Base-by-base conservation (phyloP, 2,888 invertebrate genomes). In the Gerris lacustris region DNA sequence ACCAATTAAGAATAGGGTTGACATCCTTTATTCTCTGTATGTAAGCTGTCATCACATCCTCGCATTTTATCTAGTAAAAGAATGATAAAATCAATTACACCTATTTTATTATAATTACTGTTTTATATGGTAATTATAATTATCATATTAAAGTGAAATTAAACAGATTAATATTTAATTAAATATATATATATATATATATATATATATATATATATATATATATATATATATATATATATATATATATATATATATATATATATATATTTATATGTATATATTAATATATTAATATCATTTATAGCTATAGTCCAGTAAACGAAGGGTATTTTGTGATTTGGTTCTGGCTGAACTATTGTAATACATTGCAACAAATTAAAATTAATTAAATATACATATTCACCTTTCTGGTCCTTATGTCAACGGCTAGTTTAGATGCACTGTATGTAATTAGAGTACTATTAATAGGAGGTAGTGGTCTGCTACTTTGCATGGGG, bases 1-100 rank as follows among this genome's bases (percentile, higher is more conserved):
- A 73, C 73, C 72, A 91, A 79, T 96, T 96, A 55, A 95, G 81
- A 68, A 88, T 80, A 0, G 89, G 88, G 81, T 96, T 93, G n/a
- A 94, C 87, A 79, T 90, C 88, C 78, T 86, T 85, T 76, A 91
- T 90, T 73, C 95, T 85, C 15, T 85, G 84, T 70, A 96, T 92
- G 79, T 89, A 96, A 0, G 90, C 86, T 77, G 88, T 85, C 68
- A 92, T 78, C 5, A 92, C 88, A 79, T 88, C 86, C 67, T 86
- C 86, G 76, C 91, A 89, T 43, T 86, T 86, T 62, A 91, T 80
- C 92, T 92, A 31, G 70, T 9, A 70, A 69, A 71, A 18, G 67
- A 44, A 69, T 31, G n/a, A 68, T 31, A 44, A 31, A 31, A 31
- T 31, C 31, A 31, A 31, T 31, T 31, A 31, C 2, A 31, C 4